Conservation (phyloP, 2,888 invertebrate genomes). For the Spicauda simplicius region DNA sequence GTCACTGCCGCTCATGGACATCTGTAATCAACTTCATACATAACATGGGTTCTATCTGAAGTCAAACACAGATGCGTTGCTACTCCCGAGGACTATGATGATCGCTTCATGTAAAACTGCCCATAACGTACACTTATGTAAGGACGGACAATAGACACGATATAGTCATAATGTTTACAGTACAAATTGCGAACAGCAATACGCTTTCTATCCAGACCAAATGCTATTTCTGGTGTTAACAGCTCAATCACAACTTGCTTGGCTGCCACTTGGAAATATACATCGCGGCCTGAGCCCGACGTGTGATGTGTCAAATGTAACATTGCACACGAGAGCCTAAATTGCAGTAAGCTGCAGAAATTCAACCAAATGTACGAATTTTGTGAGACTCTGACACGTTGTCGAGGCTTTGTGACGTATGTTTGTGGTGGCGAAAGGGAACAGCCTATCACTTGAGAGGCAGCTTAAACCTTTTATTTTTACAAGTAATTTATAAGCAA, state of each 20-base stretch:
- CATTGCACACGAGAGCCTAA: constrained; percentile 26
- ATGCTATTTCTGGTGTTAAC: constrained; percentile 20
- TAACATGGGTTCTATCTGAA: no score
- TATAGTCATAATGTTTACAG: no score
- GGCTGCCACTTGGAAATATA: constrained; percentile 29
- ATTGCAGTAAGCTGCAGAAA: constrained; percentile 30
- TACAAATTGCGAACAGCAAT: not conserved
- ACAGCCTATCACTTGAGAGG: not conserved
- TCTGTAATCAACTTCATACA: no score
- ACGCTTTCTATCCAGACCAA: not conserved
- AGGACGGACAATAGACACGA: no score
- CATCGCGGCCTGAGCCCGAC: constrained; percentile 33
- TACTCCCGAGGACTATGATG: no score
- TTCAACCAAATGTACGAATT: constrained; percentile 20
- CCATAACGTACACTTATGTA: no score
- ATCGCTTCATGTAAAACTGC: no score
- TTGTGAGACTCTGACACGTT: constrained; percentile 27
- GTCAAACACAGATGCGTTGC: no score
- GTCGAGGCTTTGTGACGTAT: constrained; percentile 19
- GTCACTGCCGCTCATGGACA: no score
- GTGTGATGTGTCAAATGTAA: constrained; percentile 32
- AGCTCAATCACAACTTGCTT: constrained; percentile 33
- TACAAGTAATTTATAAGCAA: no score
- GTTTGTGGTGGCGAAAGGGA: not conserved
- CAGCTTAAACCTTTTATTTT: not conserved